A percentile compares a stretch with the other conserved stretches of the same genome.
Conservation (phyloP, 2,797 vertebrate species). For the Lutjanus argentimaculatus region DNA sequence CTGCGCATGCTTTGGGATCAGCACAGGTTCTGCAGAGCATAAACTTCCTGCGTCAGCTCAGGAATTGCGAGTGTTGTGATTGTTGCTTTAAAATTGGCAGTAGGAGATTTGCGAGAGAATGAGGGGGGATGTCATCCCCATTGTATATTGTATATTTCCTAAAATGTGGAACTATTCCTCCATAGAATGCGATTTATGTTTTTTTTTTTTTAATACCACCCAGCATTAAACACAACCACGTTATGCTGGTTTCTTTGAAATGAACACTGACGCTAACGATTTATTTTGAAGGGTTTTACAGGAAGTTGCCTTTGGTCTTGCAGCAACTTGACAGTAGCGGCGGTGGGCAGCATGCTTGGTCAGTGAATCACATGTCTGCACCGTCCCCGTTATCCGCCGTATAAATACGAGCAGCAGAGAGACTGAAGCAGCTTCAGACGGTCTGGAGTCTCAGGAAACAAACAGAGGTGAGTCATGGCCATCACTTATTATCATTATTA, state of each 20-base stretch:
- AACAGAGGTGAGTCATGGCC: slow-evolving; percentile 72
- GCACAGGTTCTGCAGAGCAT: too few species aligned
- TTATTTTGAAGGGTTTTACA: slow-evolving; percentile 48
- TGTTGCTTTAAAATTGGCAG: too few species aligned
- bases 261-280: background rate
- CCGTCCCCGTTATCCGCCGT: slow-evolving; percentile 65
- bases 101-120: too few species aligned
- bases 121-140: too few species aligned
- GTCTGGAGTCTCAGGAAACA: slow-evolving; percentile 56
- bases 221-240: background rate
- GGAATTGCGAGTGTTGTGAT: too few species aligned
- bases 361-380: slow-evolving; percentile 74
- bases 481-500: background rate
- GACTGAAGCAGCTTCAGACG: slow-evolving; percentile 54
- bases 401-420: slow-evolving; percentile 76
- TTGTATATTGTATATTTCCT: too few species aligned
- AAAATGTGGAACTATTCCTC: too few species aligned
- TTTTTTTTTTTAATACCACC: too few species aligned
- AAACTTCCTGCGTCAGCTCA: too few species aligned
- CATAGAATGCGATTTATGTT: background rate
- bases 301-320: background rate
- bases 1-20: too few species aligned
- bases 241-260: too few species aligned
- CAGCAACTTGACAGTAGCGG: background rate
- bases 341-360: slow-evolving; percentile 38